Base-by-base conservation (phyloP, 2,797 vertebrate species). In the Selene dorsalis region DNA sequence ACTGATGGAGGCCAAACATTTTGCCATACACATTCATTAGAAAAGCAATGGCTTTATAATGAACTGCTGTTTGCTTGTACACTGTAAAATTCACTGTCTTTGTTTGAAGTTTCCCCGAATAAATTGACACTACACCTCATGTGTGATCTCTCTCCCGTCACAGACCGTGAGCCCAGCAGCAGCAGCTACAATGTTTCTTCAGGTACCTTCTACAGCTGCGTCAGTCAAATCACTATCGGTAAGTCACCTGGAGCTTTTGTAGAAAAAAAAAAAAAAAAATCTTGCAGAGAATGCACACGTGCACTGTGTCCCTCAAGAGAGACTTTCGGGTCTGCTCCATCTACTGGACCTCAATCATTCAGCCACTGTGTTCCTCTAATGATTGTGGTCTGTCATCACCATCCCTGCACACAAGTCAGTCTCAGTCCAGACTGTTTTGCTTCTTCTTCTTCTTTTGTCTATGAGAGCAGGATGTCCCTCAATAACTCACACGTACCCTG, bases 171-270 rank as follows among this genome's bases (percentile, higher is more conserved):
- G 39, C 91, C 93, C 76, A 96, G 94, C 89, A 94, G 94, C 17
- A 92, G 91, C 79, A 96, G 94, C 85, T 94, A 94, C 72, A 96
- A 94, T 85, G 91, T 92, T 47, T 96, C 96, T 60, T 94, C 94
- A 7, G 94, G 95, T 73, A 95, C 95, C 13, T 96, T 95, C 87
- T 96, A 95, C 93, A 96, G 95, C 77, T 96, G 96, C 69, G 95
- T 96, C 92, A 96, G 96, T 92, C 95, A 96, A 84, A 95, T 96
- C 90, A 96, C 95, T 83, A 94, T 96, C 24, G 96, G 95, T 96
- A 88, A 94, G 95, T 87, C 13, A 71, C 10, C 7, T 39, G 8
- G 59, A 7, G 2, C 30, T 55, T 35, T n/a, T n/a, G n/a, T n/a
- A n/a, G 7, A 32, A 32, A 32, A 32, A 32, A 32, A 32, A 1